Evolutionary conservation across 2,113 vertebrate species (phyloP), one percentile per base, ranked within the genome.

Genomic region (Melozone crissalis): DNA sequence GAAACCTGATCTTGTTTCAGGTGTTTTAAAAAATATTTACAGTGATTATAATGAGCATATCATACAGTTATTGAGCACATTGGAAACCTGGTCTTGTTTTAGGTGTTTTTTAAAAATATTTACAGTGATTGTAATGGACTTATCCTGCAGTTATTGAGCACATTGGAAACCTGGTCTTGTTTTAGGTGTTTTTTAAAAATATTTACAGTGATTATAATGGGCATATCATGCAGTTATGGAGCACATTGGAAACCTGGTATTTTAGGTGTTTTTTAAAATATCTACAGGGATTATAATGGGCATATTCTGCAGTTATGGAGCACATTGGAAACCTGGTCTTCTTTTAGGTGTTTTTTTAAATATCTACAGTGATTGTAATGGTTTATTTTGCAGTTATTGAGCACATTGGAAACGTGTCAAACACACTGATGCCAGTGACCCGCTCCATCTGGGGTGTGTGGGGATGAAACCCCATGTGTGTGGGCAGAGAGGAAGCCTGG

Each of bases 231-330:
- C 41, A 41, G 8, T 35, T 76, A 7, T 3, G 43, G 82, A 74
- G n/a, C 30, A 7, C 1, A 0, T 4, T 57, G 63, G 69, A 51
- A 49, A 9, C 28, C 52, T 37, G 0, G 11, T 28, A 9, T 27
- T 51, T 27, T 15, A 51, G 14, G 49, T 51, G 49, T 9, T 51
- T 49, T 51, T 51, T 37, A 2, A 52, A 52, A 52, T 52, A 52
- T 52, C 2, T 28, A 51, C 51, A 52, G 51, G 28, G 27, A 52
- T 52, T 28, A 2, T 51, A 11, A 52, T 28, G 27, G 15, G 9
- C 3, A 4, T 52, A 16, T 17, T 5, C 15, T 52, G 27, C 15
- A 28, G 27, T 52, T 52, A 10, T 52, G 5, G 27, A 28, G 15
- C 51, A 52, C 15, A 28, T 52, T 52, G 51, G 9, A 52, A 52